Evolutionary conservation across 2,888 invertebrate genomes (phyloP), one percentile per base, ranked within the genome.

Genomic region (Pyrrhosoma nymphula): DNA sequence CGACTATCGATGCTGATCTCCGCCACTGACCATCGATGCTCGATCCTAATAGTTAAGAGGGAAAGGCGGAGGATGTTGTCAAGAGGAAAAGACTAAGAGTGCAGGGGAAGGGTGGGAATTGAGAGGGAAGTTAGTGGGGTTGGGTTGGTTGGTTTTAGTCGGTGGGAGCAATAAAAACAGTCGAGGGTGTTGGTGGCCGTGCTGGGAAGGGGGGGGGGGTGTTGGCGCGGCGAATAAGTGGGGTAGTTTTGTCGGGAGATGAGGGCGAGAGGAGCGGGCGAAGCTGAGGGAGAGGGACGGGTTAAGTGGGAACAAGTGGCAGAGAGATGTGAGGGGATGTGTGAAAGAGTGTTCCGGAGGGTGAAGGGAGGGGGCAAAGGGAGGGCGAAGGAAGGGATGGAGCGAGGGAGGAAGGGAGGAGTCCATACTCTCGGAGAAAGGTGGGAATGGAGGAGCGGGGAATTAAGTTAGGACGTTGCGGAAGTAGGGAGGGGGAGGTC

Each of bases 261-360:
- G 88, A n/a, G 88, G 88, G n/a, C n/a, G n/a, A n/a, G n/a, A n/a
- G n/a, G n/a, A 35, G 35, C 35, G 18, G 35, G 35, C 6, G 35
- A 12, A 14, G 35, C 14, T 2, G 88, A 30, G 35, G n/a, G n/a
- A n/a, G n/a, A 26, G 47, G 47, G 4, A 47, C 60, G 30, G 60
- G 90, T 91, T 60, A 60, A 91, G 56, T 60, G 55, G 30, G 60
- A 60, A 91, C 82, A 82, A 82, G 82, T 82, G 82, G 82, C 82
- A n/a, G 82, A 26, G 82, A 82, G 6, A n/a, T 82, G 82, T 82
- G 60, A 60, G 30, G 35, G 90, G 39, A 56, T 60, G 90, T 91
- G 30, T 56, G 90, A 56, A 56, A 82, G 69, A 69, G 69, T 69
- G 23, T 23, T 26, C 10, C n/a, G 82, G 82, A 35, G 35, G 1